Conservation (phyloP, 2,113 vertebrate species). For the Notiomystis cincta region DNA sequence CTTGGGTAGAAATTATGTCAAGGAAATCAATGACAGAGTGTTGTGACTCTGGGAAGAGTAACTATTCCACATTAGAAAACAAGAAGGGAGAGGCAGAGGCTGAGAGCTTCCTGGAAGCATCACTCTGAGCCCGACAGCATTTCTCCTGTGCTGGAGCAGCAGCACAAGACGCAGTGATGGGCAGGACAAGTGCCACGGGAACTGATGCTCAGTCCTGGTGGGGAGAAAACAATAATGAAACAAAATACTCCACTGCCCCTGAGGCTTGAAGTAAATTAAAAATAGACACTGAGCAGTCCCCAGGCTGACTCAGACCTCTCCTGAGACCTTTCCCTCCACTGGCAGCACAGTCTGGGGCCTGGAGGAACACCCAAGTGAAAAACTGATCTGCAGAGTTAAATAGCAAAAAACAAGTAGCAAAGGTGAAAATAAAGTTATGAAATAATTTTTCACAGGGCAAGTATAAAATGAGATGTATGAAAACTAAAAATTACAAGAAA, state of each 20-base stretch:
- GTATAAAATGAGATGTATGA: not conserved
- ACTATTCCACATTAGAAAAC: not conserved
- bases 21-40: not conserved
- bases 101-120: not conserved
- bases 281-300: not conserved
- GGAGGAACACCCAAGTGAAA: not conserved
- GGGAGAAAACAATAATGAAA: not conserved
- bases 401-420: not conserved
- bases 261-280: not conserved
- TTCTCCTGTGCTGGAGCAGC: not conserved
- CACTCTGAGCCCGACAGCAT: fast-evolving
- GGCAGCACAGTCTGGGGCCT: not conserved
- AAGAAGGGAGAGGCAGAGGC: not conserved
- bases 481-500: not conserved
- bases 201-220: not conserved
- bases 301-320: not conserved
- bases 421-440: not conserved
- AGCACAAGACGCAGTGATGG: not conserved
- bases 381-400: not conserved
- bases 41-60: not conserved
- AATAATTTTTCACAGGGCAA: not conserved
- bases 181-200: not conserved
- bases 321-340: not conserved
- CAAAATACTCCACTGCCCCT: not conserved
- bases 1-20: not conserved